These are phyloP conservation scores for Leptodactylus fallax DNA, from an alignment of 2,797 vertebrate species.

Conservation along the genomic window DNA sequence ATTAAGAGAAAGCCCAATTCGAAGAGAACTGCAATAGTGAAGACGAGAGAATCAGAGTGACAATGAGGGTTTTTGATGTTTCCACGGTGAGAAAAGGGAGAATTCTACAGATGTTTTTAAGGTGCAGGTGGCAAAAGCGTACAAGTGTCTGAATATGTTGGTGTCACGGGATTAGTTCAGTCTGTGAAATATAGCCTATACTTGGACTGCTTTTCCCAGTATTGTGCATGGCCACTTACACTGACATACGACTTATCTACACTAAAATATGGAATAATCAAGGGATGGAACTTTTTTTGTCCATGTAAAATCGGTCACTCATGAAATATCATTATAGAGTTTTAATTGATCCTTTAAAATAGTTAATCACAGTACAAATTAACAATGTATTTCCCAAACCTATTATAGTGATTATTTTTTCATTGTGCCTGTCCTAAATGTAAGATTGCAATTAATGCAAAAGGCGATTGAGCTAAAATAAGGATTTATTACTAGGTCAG, in stretches of 20 bases:
- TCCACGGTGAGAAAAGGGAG: too few species aligned
- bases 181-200: too few species aligned
- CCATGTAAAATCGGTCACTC: neutral
- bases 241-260: neutral
- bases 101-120: too few species aligned
- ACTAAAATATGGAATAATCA: neutral
- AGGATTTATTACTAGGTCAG: slow-evolving; percentile 3
- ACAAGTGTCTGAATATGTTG: too few species aligned
- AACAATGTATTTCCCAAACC: neutral
- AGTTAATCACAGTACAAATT: neutral
- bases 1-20: too few species aligned
- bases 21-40: too few species aligned
- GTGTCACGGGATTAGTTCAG: too few species aligned
- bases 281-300: neutral
- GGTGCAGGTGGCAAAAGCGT: too few species aligned
- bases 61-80: too few species aligned
- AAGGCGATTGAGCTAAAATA: neutral
- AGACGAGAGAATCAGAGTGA: too few species aligned
- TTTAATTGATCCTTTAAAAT: neutral
- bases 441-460: neutral
- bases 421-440: slow-evolving; percentile 20
- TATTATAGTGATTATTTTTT: neutral
- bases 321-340: neutral
- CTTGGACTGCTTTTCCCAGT: too few species aligned
- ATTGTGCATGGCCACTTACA: neutral